These are phyloP conservation scores for Theristicus caerulescens DNA, from an alignment of 2,113 vertebrate genomes.

Conservation along the genomic window DNA sequence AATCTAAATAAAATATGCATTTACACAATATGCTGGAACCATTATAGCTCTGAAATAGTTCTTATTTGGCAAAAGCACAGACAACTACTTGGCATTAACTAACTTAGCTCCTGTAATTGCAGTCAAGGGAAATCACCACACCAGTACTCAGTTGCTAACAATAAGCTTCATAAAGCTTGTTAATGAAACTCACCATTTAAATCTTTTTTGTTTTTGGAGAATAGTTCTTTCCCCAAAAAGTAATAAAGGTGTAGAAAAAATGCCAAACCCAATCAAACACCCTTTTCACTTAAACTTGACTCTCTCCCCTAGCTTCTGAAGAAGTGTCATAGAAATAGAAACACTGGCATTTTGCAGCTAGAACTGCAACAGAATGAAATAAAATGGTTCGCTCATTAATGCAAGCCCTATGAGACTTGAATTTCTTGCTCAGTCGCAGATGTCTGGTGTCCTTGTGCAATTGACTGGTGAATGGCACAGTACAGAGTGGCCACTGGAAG, in stretches of 20 bases:
- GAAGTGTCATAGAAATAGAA: neutral
- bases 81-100: constrained; percentile 24
- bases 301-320: neutral
- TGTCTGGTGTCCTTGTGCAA: neutral
- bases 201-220: neutral
- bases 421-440: neutral
- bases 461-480: neutral
- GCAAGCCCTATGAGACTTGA: neutral
- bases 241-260: neutral
- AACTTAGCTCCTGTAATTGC: constrained; percentile 32
- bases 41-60: constrained; percentile 20
- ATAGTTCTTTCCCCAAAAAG: neutral
- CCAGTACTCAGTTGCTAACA: neutral
- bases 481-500: neutral
- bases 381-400: neutral
- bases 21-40: constrained; percentile 21
- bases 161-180: constrained; percentile 5
- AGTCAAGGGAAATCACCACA: constrained; percentile 43
- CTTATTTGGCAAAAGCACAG: constrained; percentile 43
- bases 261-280: neutral
- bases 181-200: constrained; percentile 1
- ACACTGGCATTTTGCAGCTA: neutral
- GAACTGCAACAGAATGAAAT: neutral
- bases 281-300: neutral
- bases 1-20: constrained; percentile 57